phyloP scores from a whole-genome alignment of 2,113 vertebrate species.

The Lutjanus erythropterus region DNA sequence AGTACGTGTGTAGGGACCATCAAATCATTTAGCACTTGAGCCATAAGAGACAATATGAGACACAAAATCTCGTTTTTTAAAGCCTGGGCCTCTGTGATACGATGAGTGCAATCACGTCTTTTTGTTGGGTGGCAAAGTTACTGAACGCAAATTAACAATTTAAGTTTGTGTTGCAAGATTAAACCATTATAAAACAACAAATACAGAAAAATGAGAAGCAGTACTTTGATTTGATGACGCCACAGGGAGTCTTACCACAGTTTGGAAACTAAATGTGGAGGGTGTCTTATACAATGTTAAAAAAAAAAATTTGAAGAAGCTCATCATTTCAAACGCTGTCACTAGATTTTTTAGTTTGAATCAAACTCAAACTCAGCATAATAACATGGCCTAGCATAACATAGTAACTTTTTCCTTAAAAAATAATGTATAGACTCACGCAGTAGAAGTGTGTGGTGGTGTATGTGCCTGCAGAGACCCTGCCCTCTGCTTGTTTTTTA shows the following conservation, averaged over 20 bases:
- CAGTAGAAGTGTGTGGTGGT: too few species aligned
- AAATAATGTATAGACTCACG: too few species aligned
- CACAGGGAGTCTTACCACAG: not conserved
- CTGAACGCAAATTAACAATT: conserved; percentile 14
- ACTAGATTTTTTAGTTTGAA: too few species aligned
- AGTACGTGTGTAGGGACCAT: not conserved
- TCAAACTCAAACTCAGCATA: too few species aligned
- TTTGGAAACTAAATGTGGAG: conserved; percentile 9
- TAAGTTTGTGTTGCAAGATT: conserved; percentile 10
- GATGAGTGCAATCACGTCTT: conserved; percentile 12
- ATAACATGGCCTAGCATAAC: too few species aligned
- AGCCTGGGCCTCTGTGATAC: conserved; percentile 11
- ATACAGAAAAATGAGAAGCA: not conserved
- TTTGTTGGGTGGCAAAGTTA: not conserved
- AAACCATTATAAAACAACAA: conserved; percentile 5
- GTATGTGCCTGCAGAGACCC: too few species aligned
- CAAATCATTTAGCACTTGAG: conserved; percentile 32
- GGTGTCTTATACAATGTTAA: conserved; percentile 4
- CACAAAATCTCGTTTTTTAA: conserved; percentile 19
- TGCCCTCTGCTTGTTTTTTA: too few species aligned
- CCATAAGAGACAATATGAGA: too few species aligned
- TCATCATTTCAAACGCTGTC: too few species aligned
- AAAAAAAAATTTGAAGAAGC: too few species aligned
- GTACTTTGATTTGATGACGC: not conserved
- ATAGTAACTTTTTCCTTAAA: too few species aligned